Evolutionary conservation across 2,797 vertebrate species (phyloP).

Genomic region (Echiichthys vipera): DNA sequence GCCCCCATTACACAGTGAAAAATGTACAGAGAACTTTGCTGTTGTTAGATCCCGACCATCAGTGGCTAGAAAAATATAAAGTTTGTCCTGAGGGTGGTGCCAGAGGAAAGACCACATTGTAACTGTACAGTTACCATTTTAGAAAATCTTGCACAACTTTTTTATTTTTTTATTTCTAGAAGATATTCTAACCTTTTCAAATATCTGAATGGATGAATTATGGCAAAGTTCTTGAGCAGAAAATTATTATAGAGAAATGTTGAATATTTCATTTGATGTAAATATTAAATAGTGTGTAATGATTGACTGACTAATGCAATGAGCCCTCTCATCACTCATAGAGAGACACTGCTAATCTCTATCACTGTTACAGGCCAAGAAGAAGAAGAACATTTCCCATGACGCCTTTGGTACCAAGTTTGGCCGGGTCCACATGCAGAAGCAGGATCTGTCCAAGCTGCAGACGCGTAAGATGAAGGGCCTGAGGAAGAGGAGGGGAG

Average conservation of each 20-base stretch:
- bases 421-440: slow-evolving; percentile 96
- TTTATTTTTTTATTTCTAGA: not conserved
- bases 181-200: not conserved
- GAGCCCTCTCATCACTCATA: too few species aligned
- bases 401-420: slow-evolving; percentile 93
- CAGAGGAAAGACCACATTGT: slow-evolving; percentile 16
- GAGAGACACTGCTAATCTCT: not conserved
- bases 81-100: slow-evolving; percentile 27
- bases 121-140: not conserved
- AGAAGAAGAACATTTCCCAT: slow-evolving; percentile 97
- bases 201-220: too few species aligned
- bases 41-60: not conserved
- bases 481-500: slow-evolving; percentile 90
- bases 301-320: too few species aligned
- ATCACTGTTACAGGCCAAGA: slow-evolving; percentile 86
- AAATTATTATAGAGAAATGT: too few species aligned
- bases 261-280: too few species aligned
- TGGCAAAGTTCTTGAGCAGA: too few species aligned
- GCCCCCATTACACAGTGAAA: not conserved
- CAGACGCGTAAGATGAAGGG: slow-evolving; percentile 96
- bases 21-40: not conserved
- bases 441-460: slow-evolving; percentile 93
- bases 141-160: not conserved
- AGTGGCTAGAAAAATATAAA: not conserved
- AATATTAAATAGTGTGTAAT: too few species aligned